phyloP scores from a whole-genome alignment of 2,888 invertebrate species.

The Eueremaeus valkanovi region DNA sequence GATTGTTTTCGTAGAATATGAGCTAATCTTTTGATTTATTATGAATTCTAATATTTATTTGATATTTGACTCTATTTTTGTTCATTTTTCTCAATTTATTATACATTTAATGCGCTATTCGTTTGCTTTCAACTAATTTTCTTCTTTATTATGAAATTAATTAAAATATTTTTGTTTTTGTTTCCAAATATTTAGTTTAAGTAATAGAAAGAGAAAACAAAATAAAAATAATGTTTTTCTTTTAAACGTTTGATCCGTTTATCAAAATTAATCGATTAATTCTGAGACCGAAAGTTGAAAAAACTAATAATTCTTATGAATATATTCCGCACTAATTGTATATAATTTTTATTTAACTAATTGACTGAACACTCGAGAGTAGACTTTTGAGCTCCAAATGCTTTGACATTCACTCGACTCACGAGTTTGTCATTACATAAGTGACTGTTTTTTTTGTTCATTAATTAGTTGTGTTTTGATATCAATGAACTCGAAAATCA shows the following conservation, averaged over 20 bases:
- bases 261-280: constrained; percentile 15
- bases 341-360: constrained; percentile 2
- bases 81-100: too few species aligned
- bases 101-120: too few species aligned
- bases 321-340: background rate
- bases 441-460: background rate
- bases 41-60: too few species aligned
- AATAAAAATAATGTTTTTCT: background rate
- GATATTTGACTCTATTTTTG: too few species aligned
- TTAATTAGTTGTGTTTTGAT: constrained; percentile 2
- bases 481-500: background rate
- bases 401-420: constrained; percentile 8
- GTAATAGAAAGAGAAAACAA: background rate
- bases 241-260: background rate
- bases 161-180: too few species aligned
- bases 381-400: background rate
- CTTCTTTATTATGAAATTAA: too few species aligned
- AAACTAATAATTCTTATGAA: background rate
- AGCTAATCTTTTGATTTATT: too few species aligned
- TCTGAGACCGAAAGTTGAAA: background rate
- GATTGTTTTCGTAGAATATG: too few species aligned
- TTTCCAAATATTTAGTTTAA: background rate
- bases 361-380: background rate
- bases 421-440: constrained; percentile 17
- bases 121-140: too few species aligned